phyloP scores from a whole-genome alignment of 2,797 vertebrate species.

The Poliocrania exsul region DNA sequence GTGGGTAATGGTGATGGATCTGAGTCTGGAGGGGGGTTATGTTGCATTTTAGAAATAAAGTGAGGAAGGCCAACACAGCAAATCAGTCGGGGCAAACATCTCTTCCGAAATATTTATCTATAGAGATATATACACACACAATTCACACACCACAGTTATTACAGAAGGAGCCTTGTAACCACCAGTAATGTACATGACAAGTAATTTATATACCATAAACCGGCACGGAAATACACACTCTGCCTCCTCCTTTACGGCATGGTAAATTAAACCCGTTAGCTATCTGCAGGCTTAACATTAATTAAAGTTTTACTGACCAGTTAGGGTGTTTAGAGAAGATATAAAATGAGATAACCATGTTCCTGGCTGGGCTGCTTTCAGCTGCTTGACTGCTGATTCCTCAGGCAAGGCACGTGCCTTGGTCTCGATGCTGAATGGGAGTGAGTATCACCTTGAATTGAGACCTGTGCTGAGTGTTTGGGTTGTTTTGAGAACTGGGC shows the following conservation, averaged over 20 bases:
- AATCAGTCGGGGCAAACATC: background rate
- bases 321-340: background rate
- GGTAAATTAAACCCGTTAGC: slow-evolving; percentile 58
- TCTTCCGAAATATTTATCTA: background rate
- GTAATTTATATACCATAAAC: slow-evolving; percentile 58
- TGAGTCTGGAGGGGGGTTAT: background rate
- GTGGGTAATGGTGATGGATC: background rate
- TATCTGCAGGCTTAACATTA: slow-evolving; percentile 32
- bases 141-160: background rate
- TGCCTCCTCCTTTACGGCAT: slow-evolving; percentile 11
- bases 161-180: background rate
- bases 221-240: background rate
- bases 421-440: background rate
- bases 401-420: background rate
- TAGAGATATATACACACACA: background rate
- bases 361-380: slow-evolving; percentile 12
- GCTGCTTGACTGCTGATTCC: background rate
- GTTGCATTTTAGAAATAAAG: slow-evolving; percentile 27
- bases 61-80: slow-evolving; percentile 11
- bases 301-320: slow-evolving; percentile 33
- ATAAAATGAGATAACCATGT: background rate
- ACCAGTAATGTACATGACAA: slow-evolving; percentile 2
- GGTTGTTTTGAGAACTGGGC: background rate
- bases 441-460: fast-evolving
- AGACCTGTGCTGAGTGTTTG: background rate